Conservation (phyloP, 2,113 vertebrate species). For the Silurus meridionalis region DNA sequence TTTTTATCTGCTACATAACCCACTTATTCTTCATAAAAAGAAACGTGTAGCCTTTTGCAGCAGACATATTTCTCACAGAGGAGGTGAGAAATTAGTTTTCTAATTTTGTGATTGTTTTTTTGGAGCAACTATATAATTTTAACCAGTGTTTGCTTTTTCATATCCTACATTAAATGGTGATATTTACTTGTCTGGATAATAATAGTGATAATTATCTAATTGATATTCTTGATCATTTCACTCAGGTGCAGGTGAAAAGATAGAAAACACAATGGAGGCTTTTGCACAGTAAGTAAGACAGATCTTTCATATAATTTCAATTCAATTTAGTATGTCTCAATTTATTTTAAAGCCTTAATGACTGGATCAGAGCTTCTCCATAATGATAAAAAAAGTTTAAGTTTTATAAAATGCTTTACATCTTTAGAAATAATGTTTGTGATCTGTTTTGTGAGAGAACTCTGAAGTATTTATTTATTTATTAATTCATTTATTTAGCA, state of each 20-base stretch:
- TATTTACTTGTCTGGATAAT: background rate
- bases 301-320: background rate
- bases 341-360: background rate
- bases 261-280: slow-evolving; percentile 83
- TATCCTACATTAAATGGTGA: background rate
- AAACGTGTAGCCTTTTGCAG: slow-evolving; percentile 66
- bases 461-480: too few species aligned
- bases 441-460: too few species aligned
- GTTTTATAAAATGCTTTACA: too few species aligned
- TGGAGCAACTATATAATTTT: background rate
- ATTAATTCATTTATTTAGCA: too few species aligned
- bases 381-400: too few species aligned
- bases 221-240: slow-evolving; percentile 22
- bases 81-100: slow-evolving; percentile 67
- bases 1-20: slow-evolving; percentile 78
- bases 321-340: background rate
- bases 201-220: background rate
- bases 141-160: background rate
- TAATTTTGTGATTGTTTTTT: background rate
- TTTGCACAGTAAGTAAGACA: slow-evolving; percentile 79
- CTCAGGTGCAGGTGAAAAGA: slow-evolving; percentile 79
- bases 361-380: too few species aligned
- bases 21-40: slow-evolving; percentile 76
- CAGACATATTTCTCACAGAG: slow-evolving; percentile 80
- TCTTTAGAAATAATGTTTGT: too few species aligned